Evolutionary conservation across 2,888 invertebrate species (phyloP).

Genomic region (Heliconius charithonia): DNA sequence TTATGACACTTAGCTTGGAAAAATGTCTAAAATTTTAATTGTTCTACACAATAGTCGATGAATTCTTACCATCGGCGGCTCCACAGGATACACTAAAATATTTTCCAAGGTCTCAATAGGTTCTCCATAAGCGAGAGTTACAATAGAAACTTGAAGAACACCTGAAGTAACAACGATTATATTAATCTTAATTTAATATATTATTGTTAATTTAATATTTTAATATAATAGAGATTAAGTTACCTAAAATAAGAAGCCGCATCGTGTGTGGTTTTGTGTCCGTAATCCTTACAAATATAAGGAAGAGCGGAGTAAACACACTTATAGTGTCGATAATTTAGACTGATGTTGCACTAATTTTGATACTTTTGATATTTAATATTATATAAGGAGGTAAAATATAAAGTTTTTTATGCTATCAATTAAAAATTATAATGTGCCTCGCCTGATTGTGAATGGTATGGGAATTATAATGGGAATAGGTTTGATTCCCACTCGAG

Average conservation of each 20-base stretch:
- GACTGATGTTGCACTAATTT: constrained; percentile 47
- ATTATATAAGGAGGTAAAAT: not conserved
- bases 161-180: constrained; percentile 35
- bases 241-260: constrained; percentile 62
- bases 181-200: constrained; percentile 32
- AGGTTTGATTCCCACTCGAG: not conserved
- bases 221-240: constrained; percentile 46
- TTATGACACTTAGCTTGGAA: constrained; percentile 30
- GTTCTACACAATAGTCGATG: not conserved
- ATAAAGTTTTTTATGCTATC: not conserved
- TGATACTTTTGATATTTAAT: constrained; percentile 60
- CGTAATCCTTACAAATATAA: constrained; percentile 55
- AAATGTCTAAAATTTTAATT: not conserved
- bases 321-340: constrained; percentile 71
- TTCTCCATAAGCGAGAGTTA: constrained; percentile 49
- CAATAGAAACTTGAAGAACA: constrained; percentile 45
- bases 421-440: not conserved
- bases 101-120: constrained; percentile 53
- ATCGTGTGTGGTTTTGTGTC: constrained; percentile 58
- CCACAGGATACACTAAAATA: constrained; percentile 52
- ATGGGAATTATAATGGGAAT: too few species aligned
- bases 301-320: constrained; percentile 52
- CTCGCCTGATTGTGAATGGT: too few species aligned
- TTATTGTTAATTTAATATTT: constrained; percentile 31
- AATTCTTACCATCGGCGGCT: constrained; percentile 54